These are phyloP conservation scores for Electrona antarctica DNA, from an alignment of 2,113 vertebrate genomes.

Conservation along the genomic window DNA sequence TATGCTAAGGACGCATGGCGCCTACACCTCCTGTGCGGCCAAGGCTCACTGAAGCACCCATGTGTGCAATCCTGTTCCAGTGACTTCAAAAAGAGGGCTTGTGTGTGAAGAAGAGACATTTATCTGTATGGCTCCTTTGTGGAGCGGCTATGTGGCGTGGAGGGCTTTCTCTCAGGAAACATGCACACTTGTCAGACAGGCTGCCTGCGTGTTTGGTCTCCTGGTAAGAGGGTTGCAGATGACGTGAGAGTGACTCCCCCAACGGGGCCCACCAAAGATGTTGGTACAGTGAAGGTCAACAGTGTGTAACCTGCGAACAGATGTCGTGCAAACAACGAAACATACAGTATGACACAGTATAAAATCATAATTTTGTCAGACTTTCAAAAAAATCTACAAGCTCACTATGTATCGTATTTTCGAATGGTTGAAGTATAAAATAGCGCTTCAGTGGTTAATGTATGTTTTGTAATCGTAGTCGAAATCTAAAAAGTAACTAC, in stretches of 20 bases:
- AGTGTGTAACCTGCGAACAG: neutral
- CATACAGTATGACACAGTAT: neutral
- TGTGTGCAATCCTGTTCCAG: slow-evolving; percentile 20
- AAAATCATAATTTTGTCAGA: neutral
- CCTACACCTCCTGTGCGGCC: neutral
- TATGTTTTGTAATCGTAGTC: no score
- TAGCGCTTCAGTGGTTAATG: no score
- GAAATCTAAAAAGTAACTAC: no score
- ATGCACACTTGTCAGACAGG: slow-evolving; percentile 15
- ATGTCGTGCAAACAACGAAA: neutral
- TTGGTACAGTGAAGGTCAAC: neutral
- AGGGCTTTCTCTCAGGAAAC: slow-evolving; percentile 7
- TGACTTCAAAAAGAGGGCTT: slow-evolving; percentile 29
- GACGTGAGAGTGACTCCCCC: slow-evolving; percentile 9
- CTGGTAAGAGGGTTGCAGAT: slow-evolving; percentile 6
- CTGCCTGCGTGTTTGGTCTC: slow-evolving; percentile 6
- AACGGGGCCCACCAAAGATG: slow-evolving; percentile 7
- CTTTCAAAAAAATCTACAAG: neutral
- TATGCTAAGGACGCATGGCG: neutral
- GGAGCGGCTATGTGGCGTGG: slow-evolving; percentile 5
- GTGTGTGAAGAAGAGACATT: slow-evolving; percentile 18
- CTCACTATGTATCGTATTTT: no score
- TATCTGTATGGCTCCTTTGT: slow-evolving; percentile 47
- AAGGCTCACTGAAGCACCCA: slow-evolving; percentile 36
- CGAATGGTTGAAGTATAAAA: no score